Evolutionary conservation across 1,140 invertebrate species (phyloP).

Genomic region (Drosophila novamexicana): DNA sequence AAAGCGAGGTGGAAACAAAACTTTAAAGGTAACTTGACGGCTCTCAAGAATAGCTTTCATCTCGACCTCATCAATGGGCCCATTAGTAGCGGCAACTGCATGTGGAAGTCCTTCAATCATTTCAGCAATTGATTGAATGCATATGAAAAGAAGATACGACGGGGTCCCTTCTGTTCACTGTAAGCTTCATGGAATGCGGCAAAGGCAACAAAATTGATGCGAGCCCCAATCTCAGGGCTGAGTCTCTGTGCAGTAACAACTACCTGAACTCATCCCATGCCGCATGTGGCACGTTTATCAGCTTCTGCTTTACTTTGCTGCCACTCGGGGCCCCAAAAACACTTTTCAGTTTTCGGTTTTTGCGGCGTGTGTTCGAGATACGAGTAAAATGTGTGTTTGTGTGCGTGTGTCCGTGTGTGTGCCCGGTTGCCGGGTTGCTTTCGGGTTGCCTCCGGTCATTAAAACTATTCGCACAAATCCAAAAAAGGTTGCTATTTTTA

Average conservation of each 20-base stretch:
- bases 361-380: conserved; percentile 42
- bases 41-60: too few relatives aligned
- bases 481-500: conserved; percentile 75
- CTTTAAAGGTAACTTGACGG: too few relatives aligned
- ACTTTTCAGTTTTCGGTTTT: conserved; percentile 36
- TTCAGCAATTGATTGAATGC: conserved; percentile 50
- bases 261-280: conserved; percentile 17
- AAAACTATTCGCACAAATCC: conserved; percentile 55
- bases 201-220: conserved; percentile 37
- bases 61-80: too few relatives aligned
- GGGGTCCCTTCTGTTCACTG: neutral
- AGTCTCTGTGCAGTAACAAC: conserved; percentile 1
- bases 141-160: conserved; percentile 57
- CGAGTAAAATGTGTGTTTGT: conserved; percentile 25
- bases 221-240: conserved; percentile 17
- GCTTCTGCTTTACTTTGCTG: conserved; percentile 23
- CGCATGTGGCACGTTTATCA: conserved; percentile 48
- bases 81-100: too few relatives aligned
- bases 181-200: neutral
- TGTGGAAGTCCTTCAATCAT: too few relatives aligned
- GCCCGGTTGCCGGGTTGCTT: conserved; percentile 21
- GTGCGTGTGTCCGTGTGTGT: conserved; percentile 17
- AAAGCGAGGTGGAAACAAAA: too few relatives aligned
- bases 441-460: conserved; percentile 47
- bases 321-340: conserved; percentile 16